phyloP scores from a whole-genome alignment of 2,888 invertebrate genomes.

The Nomada ferruginata region DNA sequence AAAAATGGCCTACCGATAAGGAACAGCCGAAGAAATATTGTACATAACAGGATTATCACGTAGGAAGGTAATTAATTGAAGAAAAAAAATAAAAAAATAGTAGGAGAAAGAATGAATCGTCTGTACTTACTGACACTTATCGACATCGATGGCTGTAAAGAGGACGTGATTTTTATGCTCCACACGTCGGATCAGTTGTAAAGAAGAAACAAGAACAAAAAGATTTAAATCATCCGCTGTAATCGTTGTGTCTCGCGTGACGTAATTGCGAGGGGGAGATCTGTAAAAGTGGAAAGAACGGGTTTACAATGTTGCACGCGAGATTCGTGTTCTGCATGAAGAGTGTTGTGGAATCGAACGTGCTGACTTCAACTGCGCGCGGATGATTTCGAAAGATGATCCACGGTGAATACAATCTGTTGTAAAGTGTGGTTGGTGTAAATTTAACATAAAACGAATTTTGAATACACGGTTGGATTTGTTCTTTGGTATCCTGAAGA shows the following conservation, averaged over 20 bases:
- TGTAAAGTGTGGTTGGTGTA: slow-evolving; percentile 72
- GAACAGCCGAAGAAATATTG: slow-evolving; percentile 35
- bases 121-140: slow-evolving; percentile 75
- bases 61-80: slow-evolving; percentile 24
- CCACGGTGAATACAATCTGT: slow-evolving; percentile 69
- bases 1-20: slow-evolving; percentile 32
- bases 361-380: background rate
- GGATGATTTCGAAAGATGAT: slow-evolving; percentile 55
- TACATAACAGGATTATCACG: slow-evolving; percentile 53
- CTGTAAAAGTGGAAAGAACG: too few species aligned
- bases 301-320: background rate
- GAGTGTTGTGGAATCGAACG: background rate
- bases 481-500: background rate
- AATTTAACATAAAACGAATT: slow-evolving; percentile 75
- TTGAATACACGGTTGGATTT: slow-evolving; percentile 66
- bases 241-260: background rate
- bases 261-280: background rate
- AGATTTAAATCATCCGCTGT: slow-evolving; percentile 36
- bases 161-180: slow-evolving; percentile 62
- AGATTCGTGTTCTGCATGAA: background rate
- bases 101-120: slow-evolving; percentile 54
- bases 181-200: slow-evolving; percentile 16
- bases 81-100: slow-evolving; percentile 8
- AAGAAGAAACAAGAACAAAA: background rate
- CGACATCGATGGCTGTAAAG: slow-evolving; percentile 71